Conservation (phyloP, 2,113 vertebrate species). For the Gambusia holbrooki region DNA sequence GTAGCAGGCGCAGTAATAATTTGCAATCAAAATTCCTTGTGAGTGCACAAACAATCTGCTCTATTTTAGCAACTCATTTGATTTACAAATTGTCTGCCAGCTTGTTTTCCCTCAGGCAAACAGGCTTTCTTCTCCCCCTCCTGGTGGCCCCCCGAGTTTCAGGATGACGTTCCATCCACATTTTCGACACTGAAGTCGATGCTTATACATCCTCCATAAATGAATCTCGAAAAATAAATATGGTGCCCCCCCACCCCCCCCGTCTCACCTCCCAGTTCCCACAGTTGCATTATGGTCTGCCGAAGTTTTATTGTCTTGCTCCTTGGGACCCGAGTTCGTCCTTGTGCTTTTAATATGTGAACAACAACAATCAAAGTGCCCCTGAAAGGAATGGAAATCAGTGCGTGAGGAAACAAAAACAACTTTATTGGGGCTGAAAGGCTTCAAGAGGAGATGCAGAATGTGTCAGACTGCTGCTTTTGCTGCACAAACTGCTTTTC, state of each 20-base stretch:
- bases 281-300: constrained; percentile 9
- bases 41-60: constrained; percentile 47
- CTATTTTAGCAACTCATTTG: constrained; percentile 61
- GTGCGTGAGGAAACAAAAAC: neutral
- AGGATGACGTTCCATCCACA: constrained; percentile 43
- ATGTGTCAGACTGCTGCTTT: constrained; percentile 5
- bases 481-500: neutral
- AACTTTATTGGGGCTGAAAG: constrained; percentile 7
- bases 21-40: constrained; percentile 35
- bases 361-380: constrained; percentile 23
- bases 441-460: constrained; percentile 5
- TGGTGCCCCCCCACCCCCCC: neutral
- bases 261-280: neutral
- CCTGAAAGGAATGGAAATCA: constrained; percentile 5
- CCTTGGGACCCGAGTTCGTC: constrained; percentile 37
- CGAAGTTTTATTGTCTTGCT: constrained; percentile 10
- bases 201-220: constrained; percentile 29
- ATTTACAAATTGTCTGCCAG: constrained; percentile 57
- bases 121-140: constrained; percentile 38
- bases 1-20: constrained; percentile 26
- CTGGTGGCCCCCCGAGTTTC: constrained; percentile 1
- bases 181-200: constrained; percentile 49
- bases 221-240: constrained; percentile 22
- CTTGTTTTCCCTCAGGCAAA: constrained; percentile 31
- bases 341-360: constrained; percentile 26